Conservation (phyloP, 2,888 invertebrate genomes). For the Ophraella communa region DNA sequence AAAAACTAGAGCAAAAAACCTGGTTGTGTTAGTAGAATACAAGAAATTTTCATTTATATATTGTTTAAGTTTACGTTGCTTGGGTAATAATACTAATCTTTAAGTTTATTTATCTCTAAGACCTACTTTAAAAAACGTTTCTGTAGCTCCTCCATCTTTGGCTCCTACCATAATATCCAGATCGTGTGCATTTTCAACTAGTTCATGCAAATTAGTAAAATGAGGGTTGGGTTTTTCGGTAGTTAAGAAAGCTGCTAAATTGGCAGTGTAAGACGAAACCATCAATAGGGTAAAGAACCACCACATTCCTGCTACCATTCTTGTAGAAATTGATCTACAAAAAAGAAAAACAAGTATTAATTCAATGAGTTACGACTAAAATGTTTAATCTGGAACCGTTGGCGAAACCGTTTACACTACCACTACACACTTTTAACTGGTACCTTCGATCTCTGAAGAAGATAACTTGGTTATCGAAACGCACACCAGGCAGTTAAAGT, state of each 20-base stretch:
- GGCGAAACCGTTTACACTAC: too few relatives aligned
- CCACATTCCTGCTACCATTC: constrained; percentile 88
- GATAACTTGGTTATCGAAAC: too few relatives aligned
- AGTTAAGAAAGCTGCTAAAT: constrained; percentile 88
- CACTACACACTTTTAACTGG: too few relatives aligned
- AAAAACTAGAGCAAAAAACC: too few relatives aligned
- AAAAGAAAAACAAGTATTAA: neutral
- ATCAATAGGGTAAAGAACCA: constrained; percentile 91
- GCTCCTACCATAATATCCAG: constrained; percentile 91
- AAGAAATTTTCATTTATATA: too few relatives aligned
- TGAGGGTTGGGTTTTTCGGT: constrained; percentile 76
- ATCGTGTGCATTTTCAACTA: constrained; percentile 75
- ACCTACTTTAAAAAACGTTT: constrained; percentile 80
- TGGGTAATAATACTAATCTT: too few relatives aligned
- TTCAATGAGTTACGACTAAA: neutral
- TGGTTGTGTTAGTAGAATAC: too few relatives aligned
- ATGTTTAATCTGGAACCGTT: too few relatives aligned
- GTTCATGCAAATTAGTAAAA: constrained; percentile 80
- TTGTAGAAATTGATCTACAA: constrained; percentile 81
- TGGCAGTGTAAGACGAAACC: constrained; percentile 89
- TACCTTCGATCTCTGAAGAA: too few relatives aligned
- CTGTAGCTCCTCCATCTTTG: constrained; percentile 84
- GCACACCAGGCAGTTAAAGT: too few relatives aligned
- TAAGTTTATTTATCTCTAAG: too few relatives aligned
- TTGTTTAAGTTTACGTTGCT: too few relatives aligned